phyloP scores from a whole-genome alignment of 2,113 vertebrate species.

The Cyrtonyx montezumae region DNA sequence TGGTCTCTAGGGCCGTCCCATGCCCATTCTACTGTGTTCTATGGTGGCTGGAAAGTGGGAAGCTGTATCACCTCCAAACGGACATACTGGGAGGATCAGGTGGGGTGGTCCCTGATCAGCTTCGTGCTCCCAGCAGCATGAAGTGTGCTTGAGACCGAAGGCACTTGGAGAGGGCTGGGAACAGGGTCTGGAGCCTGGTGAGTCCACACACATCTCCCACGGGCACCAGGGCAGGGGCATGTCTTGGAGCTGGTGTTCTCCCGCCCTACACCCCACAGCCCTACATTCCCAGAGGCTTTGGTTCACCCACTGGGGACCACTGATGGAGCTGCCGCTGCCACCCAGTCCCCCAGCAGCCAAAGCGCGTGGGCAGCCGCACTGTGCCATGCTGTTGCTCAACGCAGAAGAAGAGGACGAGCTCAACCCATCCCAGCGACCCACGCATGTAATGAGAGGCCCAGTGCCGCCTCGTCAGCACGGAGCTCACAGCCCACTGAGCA shows the following conservation, averaged over 20 bases:
- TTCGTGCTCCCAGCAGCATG: not conserved
- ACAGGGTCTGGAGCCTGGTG: not conserved
- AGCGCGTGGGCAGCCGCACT: rapidly evolving
- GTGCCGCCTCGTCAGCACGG: slow-evolving; percentile 8
- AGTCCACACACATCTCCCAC: not conserved
- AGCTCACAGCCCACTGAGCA: not conserved
- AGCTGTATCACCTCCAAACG: not conserved
- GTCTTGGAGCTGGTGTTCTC: not conserved
- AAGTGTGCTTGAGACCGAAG: not conserved
- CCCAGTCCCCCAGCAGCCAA: not conserved
- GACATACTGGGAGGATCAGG: not conserved
- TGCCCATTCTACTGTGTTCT: not conserved
- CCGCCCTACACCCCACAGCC: not conserved
- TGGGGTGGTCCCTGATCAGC: rapidly evolving
- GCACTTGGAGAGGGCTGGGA: not conserved
- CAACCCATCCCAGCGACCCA: not conserved
- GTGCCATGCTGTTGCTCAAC: not conserved
- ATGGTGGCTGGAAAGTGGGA: not conserved
- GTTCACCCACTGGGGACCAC: rapidly evolving
- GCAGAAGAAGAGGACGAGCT: not conserved
- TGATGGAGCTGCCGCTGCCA: rapidly evolving
- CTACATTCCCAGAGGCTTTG: not conserved
- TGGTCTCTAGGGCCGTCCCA: not conserved
- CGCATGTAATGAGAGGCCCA: slow-evolving; percentile 43
- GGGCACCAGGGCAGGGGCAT: not conserved